Percentiles rank a stretch among this genome's conserved stretches.
These are phyloP conservation scores for Tenthredo amoena DNA, from an alignment of 2,888 invertebrate species.

Conservation along the genomic window DNA sequence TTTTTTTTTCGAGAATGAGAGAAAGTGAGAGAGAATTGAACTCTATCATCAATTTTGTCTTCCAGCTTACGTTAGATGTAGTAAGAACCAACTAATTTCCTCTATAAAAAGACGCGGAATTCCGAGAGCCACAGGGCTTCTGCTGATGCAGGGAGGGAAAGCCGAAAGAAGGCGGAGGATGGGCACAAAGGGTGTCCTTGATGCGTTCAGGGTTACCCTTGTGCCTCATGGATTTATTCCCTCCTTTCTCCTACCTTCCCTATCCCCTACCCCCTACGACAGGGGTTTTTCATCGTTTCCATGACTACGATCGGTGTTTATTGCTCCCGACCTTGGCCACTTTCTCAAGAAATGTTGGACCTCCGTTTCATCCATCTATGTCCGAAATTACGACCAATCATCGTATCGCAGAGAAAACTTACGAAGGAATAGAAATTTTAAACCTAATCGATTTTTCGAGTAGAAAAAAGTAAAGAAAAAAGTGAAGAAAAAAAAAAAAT, in stretches of 20 bases:
- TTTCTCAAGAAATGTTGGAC: neutral
- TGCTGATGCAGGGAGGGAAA: constrained; percentile 4
- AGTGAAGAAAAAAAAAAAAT: neutral
- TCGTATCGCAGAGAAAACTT: neutral
- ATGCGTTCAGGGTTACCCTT: constrained; percentile 45
- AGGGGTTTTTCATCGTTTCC: constrained; percentile 54
- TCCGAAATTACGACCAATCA: neutral
- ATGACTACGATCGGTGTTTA: constrained; percentile 32
- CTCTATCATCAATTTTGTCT: neutral
- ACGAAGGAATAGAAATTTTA: neutral
- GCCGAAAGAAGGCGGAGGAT: neutral
- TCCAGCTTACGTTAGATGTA: neutral
- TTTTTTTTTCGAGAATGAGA: neutral
- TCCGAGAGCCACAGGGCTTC: neutral
- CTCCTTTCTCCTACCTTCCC: constrained; percentile 52
- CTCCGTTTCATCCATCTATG: neutral
- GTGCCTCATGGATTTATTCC: constrained; percentile 22
- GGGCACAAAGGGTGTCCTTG: constrained; percentile 41
- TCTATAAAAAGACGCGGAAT: neutral
- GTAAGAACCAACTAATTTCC: neutral
- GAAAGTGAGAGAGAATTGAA: neutral
- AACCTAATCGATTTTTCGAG: neutral
- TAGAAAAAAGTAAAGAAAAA: no score
- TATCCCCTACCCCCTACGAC: constrained; percentile 49
- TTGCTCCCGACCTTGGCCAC: constrained; percentile 41